These are phyloP conservation scores for Neogale vison DNA, from an alignment of 2,113 vertebrate genomes.

Conservation along the genomic window DNA sequence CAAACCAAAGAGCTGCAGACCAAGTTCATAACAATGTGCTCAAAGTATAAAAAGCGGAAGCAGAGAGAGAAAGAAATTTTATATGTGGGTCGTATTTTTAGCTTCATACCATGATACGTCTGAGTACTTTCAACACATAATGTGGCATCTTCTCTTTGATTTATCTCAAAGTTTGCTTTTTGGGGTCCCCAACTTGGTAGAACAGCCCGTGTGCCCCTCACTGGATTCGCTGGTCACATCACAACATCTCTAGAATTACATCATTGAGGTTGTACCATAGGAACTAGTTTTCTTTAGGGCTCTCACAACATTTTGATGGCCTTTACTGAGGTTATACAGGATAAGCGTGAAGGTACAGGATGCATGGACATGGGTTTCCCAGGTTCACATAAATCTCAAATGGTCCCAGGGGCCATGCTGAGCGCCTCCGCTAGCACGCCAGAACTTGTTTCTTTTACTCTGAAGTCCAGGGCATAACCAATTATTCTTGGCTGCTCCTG, in stretches of 20 bases:
- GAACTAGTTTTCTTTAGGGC: background rate
- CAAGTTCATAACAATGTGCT: constrained; percentile 25
- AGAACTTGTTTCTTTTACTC: background rate
- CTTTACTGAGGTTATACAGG: background rate
- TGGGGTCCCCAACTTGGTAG: background rate
- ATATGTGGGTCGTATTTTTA: background rate
- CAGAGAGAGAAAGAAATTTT: background rate
- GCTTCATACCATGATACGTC: background rate
- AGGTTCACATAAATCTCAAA: background rate
- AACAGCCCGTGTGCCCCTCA: background rate
- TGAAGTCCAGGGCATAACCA: background rate
- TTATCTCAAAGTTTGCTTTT: background rate
- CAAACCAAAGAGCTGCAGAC: constrained; percentile 38
- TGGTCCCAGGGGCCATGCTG: background rate
- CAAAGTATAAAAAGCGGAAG: background rate
- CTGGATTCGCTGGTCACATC: background rate
- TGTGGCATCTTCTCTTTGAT: background rate
- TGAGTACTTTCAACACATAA: background rate
- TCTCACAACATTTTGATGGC: background rate
- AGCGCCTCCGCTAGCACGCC: accelerated
- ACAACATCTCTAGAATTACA: background rate
- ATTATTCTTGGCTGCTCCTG: background rate
- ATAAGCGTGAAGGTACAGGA: background rate
- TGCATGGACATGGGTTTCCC: background rate
- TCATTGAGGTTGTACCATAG: background rate